Percentiles rank a stretch among this genome's conserved stretches.
Conservation (phyloP, 2,797 vertebrate species). For the Diglossa cyanea region DNA sequence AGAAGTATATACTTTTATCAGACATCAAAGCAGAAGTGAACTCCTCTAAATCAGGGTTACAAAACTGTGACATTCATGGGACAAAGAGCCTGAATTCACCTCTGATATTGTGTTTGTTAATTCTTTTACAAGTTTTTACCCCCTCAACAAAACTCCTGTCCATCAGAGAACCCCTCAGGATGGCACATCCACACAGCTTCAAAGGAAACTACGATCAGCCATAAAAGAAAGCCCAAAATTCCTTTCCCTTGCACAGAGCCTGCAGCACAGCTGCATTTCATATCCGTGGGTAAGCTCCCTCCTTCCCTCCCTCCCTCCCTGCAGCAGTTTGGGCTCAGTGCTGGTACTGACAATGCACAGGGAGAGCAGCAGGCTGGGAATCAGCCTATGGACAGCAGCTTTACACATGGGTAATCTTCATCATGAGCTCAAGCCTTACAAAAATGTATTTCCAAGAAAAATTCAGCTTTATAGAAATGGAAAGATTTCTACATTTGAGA, state of each 20-base stretch:
- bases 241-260: background rate
- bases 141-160: background rate
- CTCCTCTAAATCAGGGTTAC: background rate
- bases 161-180: background rate
- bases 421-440: background rate
- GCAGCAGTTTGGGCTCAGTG: background rate
- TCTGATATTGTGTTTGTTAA: background rate
- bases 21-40: background rate
- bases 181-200: background rate
- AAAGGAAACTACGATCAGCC: background rate
- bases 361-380: background rate
- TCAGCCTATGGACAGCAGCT: background rate
- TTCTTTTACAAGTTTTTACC: background rate
- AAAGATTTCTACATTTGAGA: background rate
- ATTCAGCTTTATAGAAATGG: background rate
- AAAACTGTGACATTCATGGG: background rate
- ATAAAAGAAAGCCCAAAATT: background rate
- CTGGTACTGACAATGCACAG: rapidly evolving
- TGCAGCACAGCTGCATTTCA: background rate
- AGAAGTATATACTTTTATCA: background rate
- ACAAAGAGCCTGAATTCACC: background rate
- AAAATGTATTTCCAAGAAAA: background rate
- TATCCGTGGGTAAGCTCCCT: background rate
- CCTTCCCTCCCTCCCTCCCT: background rate
- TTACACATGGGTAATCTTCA: rapidly evolving